Base-by-base conservation (phyloP, 2,797 vertebrate genomes). In the Craterocephalus amniculus region DNA sequence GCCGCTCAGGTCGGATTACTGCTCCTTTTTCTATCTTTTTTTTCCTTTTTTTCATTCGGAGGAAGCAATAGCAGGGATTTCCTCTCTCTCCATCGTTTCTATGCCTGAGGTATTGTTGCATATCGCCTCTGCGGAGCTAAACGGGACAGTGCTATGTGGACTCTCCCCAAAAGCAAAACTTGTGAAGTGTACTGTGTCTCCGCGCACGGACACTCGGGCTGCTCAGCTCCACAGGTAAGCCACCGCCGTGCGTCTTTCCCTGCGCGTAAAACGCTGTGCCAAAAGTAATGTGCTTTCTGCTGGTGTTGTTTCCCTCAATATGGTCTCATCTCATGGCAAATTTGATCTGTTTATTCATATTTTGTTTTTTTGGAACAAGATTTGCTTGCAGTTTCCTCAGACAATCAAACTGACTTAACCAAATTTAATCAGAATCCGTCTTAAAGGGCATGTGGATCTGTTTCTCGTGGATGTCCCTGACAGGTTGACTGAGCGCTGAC, bases 151-250 rank as follows among this genome's bases (percentile, higher is more conserved):
- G 92, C 92, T 88, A 95, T 95, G 94, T 93, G 92, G 93, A 91
- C 91, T 91, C 91, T 88, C 74, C 91, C 91, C 78, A 88, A 94
- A 91, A 93, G 89, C 75, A 90, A 91, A 86, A 90, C 87, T 82
- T 94, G 94, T 78, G 92, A 94, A 73, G 92, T 95, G 89, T 95
- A 91, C 91, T 94, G 90, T 85, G 83, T 95, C 80, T 95, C 90
- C 55, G 90, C 88, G 58, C 88, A 88, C 82, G 90, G 86, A 83
- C 79, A 38, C 63, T 36, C 87, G 60, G 79, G 81, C 73, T 68
- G 64, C 79, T 77, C 85, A 67, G 88, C 83, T 83, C 83, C 83
- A 86, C 92, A 94, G 94, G 95, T 95, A 92, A 89, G 90, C 56
- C 56, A 20, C n/a, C 67, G 22, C 43, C 14, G n/a, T 18, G 64